Base-by-base conservation (phyloP, 2,113 vertebrate genomes). In the Ardeotis arabs region DNA sequence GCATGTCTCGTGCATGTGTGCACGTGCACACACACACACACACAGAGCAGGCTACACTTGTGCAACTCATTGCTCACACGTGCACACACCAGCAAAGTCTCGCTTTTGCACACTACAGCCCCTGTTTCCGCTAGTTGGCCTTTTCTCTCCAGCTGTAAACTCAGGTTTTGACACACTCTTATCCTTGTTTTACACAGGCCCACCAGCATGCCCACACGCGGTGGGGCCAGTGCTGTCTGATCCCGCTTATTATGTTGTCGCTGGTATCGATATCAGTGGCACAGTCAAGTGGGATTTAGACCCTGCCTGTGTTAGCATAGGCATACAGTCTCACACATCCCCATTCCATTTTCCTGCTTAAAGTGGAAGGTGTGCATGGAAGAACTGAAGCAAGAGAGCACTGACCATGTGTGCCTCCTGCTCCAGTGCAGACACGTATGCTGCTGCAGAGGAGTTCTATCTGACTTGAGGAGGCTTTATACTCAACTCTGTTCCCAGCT, bases 341-440 rank as follows among this genome's bases (percentile, higher is more conserved):
- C 25, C 33, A 5, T 58, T 62, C 27, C 24, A 16, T 80, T 22
- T 59, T 76, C 68, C 39, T 74, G n/a, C 62, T 64, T 79, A 12
- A 58, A 41, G 10, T 28, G 28, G 28, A 41, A 72, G 44, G 39
- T 37, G 44, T 68, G 16, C 0, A 0, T 16, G 28, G n/a, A 85
- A 84, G 39, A 45, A 53, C 0, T 5, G 49, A 68, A n/a, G 25
- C 4, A 70, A 45, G 50, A 62, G 31, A 33, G 8, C 1, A 2
- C 20, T 84, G 73, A 20, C 14, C 27, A 25, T 1, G 23, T 29
- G 20, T 52, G 37, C 25, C 56, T 79, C 58, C 70, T 53, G 39
- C 41, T 37, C 6, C 0, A 49, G 37, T 1, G 2, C 25, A 44
- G 58, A 59, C 27, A 35, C 0, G 0, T 22, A 6, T 47, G 28